phyloP scores from a whole-genome alignment of 2,797 vertebrate genomes.

The Micromesistius poutassou region DNA sequence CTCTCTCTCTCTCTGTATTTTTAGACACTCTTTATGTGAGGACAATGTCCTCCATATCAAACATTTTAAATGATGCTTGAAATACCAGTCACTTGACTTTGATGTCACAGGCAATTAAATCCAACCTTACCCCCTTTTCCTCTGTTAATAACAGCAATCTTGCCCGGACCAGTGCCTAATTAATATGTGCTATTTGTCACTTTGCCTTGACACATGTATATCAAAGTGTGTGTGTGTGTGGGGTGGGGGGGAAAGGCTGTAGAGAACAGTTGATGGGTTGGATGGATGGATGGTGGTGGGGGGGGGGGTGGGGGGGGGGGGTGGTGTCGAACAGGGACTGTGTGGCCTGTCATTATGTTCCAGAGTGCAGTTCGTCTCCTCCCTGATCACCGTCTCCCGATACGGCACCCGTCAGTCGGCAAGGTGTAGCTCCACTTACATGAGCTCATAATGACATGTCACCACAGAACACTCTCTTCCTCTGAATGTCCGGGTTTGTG shows the following conservation, averaged over 20 bases:
- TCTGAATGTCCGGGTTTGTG: no score
- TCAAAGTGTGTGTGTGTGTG: conserved; percentile 93
- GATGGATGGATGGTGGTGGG: conserved; percentile 19
- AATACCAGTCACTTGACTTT: conserved; percentile 99
- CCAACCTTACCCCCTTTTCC: conserved; percentile 90
- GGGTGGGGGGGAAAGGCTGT: conserved; percentile 62
- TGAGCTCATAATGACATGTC: no score
- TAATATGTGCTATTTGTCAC: conserved; percentile 99
- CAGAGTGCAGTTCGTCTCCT: conserved; percentile 62
- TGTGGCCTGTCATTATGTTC: conserved; percentile 81
- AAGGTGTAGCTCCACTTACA: no score
- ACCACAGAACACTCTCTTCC: no score
- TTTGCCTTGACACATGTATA: conserved; percentile 98
- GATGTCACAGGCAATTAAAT: conserved; percentile 99
- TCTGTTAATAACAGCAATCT: conserved; percentile 99
- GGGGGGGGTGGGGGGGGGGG: conserved; percentile 43
- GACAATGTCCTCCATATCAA: conserved; percentile 99
- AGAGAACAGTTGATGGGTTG: conserved; percentile 49
- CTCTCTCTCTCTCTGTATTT: conserved; percentile 76
- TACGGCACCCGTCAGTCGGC: neutral
- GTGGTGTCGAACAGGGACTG: conserved; percentile 49
- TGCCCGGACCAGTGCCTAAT: conserved; percentile 98
- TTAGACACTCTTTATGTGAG: conserved; percentile 97
- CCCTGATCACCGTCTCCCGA: conserved; percentile 4
- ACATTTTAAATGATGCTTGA: conserved; percentile 99